Percentiles rank a stretch among this genome's conserved stretches.
Evolutionary conservation across 1,140 invertebrate species (phyloP).

Genomic region (Lucilia sericata): DNA sequence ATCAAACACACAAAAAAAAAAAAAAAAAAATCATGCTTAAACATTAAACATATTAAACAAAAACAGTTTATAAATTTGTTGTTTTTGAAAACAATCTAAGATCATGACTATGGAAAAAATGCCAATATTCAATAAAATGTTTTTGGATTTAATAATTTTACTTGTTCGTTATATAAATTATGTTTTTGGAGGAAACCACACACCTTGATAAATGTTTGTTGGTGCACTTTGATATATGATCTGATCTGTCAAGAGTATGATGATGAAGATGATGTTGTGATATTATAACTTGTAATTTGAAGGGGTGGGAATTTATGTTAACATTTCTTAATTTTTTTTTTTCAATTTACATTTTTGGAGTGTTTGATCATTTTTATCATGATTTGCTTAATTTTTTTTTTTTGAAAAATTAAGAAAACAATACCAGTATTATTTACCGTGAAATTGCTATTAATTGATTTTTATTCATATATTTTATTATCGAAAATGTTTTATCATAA

Average conservation of each 20-base stretch:
- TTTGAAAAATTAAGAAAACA: not conserved
- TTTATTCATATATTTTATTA: not conserved
- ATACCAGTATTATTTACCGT: not conserved
- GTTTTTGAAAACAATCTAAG: not conserved
- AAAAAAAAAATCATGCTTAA: not conserved
- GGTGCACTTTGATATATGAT: not conserved
- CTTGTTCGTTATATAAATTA: not conserved
- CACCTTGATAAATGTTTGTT: slow-evolving; percentile 14
- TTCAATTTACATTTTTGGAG: not conserved
- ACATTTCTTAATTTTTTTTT: not conserved
- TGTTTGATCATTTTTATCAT: not conserved
- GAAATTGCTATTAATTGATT: not conserved
- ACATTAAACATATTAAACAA: too few species aligned
- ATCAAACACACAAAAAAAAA: not conserved
- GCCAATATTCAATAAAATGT: slow-evolving; percentile 1
- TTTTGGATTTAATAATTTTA: not conserved
- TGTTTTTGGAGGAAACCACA: not conserved
- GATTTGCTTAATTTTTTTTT: not conserved
- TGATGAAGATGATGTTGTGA: not conserved
- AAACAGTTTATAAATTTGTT: not conserved
- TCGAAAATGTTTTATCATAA: too few species aligned
- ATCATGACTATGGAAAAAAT: not conserved
- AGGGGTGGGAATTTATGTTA: not conserved
- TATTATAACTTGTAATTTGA: not conserved
- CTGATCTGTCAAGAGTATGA: not conserved